Conservation (phyloP, 2,797 vertebrate species). For the Manis pentadactyla region DNA sequence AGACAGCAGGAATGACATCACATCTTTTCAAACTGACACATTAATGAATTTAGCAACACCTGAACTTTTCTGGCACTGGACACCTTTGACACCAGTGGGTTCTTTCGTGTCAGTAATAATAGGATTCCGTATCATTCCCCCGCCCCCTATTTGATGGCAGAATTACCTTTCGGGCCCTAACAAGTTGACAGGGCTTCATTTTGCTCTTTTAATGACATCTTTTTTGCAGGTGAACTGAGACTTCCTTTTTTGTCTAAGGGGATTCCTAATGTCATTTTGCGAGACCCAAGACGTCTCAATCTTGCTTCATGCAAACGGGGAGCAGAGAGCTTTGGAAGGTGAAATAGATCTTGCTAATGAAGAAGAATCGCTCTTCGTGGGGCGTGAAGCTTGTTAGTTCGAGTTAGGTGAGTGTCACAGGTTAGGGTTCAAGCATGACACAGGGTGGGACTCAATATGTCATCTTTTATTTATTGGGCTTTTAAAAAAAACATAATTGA, state of each 20-base stretch:
- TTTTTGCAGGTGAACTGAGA: constrained; percentile 92
- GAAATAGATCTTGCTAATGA: constrained; percentile 89
- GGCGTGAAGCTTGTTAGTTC: constrained; percentile 84
- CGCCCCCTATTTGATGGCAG: constrained; percentile 91
- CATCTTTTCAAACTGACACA: constrained; percentile 91
- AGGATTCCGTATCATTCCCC: constrained; percentile 90
- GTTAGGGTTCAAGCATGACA: constrained; percentile 86
- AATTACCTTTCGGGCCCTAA: constrained; percentile 93
- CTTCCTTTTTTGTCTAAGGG: constrained; percentile 86
- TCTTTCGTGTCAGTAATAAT: constrained; percentile 94
- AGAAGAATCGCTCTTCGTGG: constrained; percentile 85
- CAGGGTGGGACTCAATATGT: constrained; percentile 83
- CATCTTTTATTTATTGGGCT: constrained; percentile 84
- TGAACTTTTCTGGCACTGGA: constrained; percentile 92
- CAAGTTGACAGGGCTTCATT: constrained; percentile 96
- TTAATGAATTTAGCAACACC: constrained; percentile 99
- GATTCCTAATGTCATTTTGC: constrained; percentile 87
- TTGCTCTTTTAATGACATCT: constrained; percentile 93
- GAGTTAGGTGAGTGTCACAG: constrained; percentile 87
- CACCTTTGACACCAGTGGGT: constrained; percentile 93
- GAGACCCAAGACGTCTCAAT: constrained; percentile 88
- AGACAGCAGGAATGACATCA: constrained; percentile 94
- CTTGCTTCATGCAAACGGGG: constrained; percentile 87
- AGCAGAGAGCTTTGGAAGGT: constrained; percentile 87
- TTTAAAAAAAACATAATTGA: constrained; percentile 62